phyloP scores from a whole-genome alignment of 2,113 vertebrate species.

The Grallaria varia region DNA sequence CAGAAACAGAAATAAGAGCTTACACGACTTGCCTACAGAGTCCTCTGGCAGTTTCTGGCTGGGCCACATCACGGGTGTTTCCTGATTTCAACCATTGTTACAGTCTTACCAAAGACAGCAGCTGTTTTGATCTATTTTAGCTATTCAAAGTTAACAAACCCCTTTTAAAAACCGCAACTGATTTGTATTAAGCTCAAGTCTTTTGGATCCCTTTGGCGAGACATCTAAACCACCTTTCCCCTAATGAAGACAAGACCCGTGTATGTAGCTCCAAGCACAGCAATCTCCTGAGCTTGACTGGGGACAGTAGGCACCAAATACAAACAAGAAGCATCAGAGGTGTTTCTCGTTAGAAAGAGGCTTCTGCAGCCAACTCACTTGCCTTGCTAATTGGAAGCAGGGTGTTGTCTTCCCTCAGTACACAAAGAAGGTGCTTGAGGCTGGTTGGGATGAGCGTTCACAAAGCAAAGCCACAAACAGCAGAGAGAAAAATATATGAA shows the following conservation, averaged over 20 bases:
- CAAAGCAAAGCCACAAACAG: background rate
- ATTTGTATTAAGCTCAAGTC: constrained; percentile 13
- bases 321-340: background rate
- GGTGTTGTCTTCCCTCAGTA: background rate
- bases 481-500: background rate
- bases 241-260: constrained; percentile 23
- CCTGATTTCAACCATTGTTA: background rate
- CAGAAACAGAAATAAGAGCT: background rate
- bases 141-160: background rate
- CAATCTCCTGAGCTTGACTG: background rate
- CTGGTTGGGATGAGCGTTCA: background rate
- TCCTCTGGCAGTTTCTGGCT: background rate
- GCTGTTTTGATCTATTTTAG: background rate
- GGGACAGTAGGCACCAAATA: background rate
- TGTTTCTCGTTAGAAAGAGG: constrained; percentile 1
- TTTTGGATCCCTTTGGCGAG: background rate
- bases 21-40: background rate
- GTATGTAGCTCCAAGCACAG: background rate
- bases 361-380: background rate
- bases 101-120: background rate
- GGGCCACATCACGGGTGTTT: background rate
- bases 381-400: constrained; percentile 23
- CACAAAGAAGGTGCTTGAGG: background rate
- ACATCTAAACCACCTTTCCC: constrained; percentile 6
- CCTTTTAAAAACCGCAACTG: constrained; percentile 5